Base-by-base conservation (phyloP, 2,888 invertebrate genomes). In the Xestobium rufovillosum region DNA sequence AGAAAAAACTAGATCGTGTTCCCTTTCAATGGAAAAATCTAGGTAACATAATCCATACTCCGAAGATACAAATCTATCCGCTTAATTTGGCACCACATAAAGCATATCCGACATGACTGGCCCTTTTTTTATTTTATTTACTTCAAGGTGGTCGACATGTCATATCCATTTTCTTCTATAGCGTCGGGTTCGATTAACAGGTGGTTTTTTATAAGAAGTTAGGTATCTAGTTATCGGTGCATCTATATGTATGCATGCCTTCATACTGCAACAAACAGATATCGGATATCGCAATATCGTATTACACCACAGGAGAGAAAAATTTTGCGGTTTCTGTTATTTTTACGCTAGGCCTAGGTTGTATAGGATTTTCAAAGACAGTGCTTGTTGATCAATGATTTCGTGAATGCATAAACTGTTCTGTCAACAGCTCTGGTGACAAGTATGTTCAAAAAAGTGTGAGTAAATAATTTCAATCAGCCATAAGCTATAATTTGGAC, bases 141-240 rank as follows among this genome's bases (percentile, higher is more conserved):
- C 51, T 53, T 49, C 53, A 50, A 51, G 55, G 55, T 55, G 55
- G 55, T 53, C 55, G 52, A 42, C 41, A 43, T 50, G 52, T 52
- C 52, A 45, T 50, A 51, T 55, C 51, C 45, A 44, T 49, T 55
- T 52, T 50, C 51, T 50, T 49, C 6, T n/a, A n/a, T 6, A 40
- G 39, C 40, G 43, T 43, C 16, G 14, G n/a, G 14, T n/a, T 35
- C 46, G 45, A 49, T 47, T 49, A 53, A 51, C 52, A 53, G 52
- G 52, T 53, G 52, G 50, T 51, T 52, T 52, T 51, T 51, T 38
- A 38, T 49, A 46, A 44, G n/a, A n/a, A n/a, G n/a, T n/a, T n/a
- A n/a, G 48, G 48, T 51, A 49, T 49, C 49, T 48, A 38, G 43
- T 47, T 42, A 45, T 45, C 43, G 43, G 42, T 46, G 43, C 46